A percentile compares a stretch with the other conserved stretches of the same genome.
phyloP scores from a whole-genome alignment of 2,113 vertebrate genomes.

The Pavo muticus region DNA sequence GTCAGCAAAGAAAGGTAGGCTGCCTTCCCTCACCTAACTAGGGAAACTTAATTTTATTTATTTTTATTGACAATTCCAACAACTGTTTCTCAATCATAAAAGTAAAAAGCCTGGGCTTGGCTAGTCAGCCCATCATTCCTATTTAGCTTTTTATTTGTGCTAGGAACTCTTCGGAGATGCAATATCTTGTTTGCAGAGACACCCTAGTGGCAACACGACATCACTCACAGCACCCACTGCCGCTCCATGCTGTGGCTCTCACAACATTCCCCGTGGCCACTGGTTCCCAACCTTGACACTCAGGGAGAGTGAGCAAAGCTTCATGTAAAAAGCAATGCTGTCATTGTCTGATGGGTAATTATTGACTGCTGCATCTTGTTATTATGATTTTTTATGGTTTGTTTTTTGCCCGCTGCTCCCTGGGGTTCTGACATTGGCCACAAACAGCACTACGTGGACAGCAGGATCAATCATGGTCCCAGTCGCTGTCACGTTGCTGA shows the following conservation, averaged over 20 bases:
- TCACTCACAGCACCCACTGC: conserved; percentile 42
- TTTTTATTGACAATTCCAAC: conserved; percentile 73
- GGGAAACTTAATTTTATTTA: conserved; percentile 73
- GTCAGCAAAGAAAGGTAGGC: conserved; percentile 47
- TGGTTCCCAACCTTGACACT: neutral
- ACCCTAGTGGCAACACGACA: conserved; percentile 54
- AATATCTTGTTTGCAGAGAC: conserved; percentile 67
- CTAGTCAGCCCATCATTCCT: conserved; percentile 63
- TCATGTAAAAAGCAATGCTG: neutral
- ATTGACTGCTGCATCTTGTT: neutral
- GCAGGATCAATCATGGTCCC: fast-evolving
- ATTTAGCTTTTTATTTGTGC: conserved; percentile 63
- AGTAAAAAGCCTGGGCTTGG: conserved; percentile 59
- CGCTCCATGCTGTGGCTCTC: neutral
- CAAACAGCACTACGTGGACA: neutral
- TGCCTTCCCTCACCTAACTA: conserved; percentile 42
- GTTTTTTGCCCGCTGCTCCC: neutral
- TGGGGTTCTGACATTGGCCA: neutral
- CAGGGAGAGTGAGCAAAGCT: neutral
- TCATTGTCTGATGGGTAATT: neutral
- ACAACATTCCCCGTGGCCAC: neutral
- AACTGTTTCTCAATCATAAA: conserved; percentile 74
- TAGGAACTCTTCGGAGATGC: conserved; percentile 56
- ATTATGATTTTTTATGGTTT: neutral
- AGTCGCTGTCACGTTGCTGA: too few species aligned